Conservation (phyloP, 2,888 invertebrate species). For the Tetanocera ferruginea region DNA sequence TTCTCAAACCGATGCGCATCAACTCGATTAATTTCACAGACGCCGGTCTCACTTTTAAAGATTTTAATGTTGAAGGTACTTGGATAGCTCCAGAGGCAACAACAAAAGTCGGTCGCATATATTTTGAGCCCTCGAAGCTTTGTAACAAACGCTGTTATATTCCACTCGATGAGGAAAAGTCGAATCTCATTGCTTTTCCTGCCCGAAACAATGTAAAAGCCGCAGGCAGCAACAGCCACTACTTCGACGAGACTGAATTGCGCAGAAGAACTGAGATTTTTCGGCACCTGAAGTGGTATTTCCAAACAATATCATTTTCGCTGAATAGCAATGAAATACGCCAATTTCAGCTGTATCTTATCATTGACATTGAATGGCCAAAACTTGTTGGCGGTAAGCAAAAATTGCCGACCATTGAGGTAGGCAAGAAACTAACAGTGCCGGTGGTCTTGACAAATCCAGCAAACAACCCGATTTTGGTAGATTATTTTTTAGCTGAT, state of each 20-base stretch:
- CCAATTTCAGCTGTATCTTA: conserved; percentile 64
- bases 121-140: conserved; percentile 79
- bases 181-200: conserved; percentile 47
- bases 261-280: conserved; percentile 65
- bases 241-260: conserved; percentile 65
- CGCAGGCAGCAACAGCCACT: conserved; percentile 54
- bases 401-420: conserved; percentile 63
- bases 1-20: conserved; percentile 84
- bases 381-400: conserved; percentile 64
- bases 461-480: conserved; percentile 60
- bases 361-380: conserved; percentile 68
- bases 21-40: conserved; percentile 72
- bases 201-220: conserved; percentile 36
- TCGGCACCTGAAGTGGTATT: conserved; percentile 63
- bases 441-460: conserved; percentile 66
- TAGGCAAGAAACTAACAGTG: conserved; percentile 62
- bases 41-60: conserved; percentile 74
- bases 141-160: conserved; percentile 73
- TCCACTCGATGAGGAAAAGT: conserved; percentile 47
- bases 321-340: conserved; percentile 66
- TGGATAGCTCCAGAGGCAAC: conserved; percentile 71
- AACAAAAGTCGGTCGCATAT: conserved; percentile 74
- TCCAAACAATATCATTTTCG: conserved; percentile 64
- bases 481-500: conserved; percentile 65
- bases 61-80: conserved; percentile 66